These are phyloP conservation scores for Pristionchus fissidentatus DNA, from an alignment of 2,888 invertebrate species.

Conservation along the genomic window DNA sequence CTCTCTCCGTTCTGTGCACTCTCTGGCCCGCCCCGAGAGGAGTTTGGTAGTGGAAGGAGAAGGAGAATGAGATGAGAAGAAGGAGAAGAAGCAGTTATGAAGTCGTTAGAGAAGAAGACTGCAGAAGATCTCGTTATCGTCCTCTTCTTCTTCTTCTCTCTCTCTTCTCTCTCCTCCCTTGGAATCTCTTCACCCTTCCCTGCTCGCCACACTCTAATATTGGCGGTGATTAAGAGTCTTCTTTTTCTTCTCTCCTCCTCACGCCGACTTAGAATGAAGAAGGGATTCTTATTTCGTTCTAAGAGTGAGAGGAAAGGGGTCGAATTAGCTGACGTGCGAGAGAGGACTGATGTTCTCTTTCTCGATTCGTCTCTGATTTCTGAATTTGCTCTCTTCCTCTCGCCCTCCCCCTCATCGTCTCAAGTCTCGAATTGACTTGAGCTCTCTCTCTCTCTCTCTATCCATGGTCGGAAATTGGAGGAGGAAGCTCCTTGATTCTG, in stretches of 20 bases:
- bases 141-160: neutral
- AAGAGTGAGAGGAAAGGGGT: neutral
- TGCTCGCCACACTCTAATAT: conserved; percentile 1
- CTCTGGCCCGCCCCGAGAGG: neutral
- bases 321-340: too few relatives aligned
- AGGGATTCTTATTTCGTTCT: neutral
- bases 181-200: too few relatives aligned
- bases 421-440: neutral
- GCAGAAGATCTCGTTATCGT: conserved; percentile 16
- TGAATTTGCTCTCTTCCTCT: neutral
- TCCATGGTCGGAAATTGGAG: neutral
- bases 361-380: neutral
- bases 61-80: conserved; percentile 6
- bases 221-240: neutral
- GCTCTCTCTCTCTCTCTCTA: neutral
- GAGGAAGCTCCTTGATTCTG: conserved; percentile 5
- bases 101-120: conserved; percentile 17
- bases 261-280: neutral
- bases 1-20: neutral
- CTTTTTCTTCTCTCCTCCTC: too few relatives aligned
- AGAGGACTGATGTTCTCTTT: neutral
- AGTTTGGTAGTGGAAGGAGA: too few relatives aligned
- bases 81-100: neutral
- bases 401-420: neutral
- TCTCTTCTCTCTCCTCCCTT: neutral